phyloP scores from a whole-genome alignment of 2,888 invertebrate species.

The Spodoptera exigua region DNA sequence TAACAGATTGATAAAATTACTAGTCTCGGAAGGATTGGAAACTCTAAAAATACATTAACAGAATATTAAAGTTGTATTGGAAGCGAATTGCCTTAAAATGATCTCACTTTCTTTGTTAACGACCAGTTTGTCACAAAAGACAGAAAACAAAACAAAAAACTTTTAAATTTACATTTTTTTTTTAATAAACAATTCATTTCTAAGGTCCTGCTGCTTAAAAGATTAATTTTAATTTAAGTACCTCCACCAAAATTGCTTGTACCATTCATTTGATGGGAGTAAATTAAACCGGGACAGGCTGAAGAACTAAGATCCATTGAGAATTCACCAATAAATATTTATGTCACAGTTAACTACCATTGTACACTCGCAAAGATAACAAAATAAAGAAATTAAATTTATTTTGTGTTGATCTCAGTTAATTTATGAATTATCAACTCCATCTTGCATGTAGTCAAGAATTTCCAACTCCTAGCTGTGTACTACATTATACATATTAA shows the following conservation, averaged over 20 bases:
- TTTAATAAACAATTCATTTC: conserved; percentile 37
- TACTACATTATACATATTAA: conserved; percentile 1
- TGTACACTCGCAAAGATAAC: conserved; percentile 17
- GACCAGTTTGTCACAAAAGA: conserved; percentile 27
- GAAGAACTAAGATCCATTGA: conserved; percentile 44
- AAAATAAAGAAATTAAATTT: not conserved
- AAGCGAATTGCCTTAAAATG: not conserved
- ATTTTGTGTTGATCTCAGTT: no score
- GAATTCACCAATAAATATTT: conserved; percentile 48
- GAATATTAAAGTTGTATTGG: no score
- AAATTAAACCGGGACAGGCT: conserved; percentile 49
- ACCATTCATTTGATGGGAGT: conserved; percentile 46
- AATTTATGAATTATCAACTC: no score
- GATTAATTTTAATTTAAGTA: conserved; percentile 43
- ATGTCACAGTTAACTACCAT: conserved; percentile 31
- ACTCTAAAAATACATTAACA: no score
- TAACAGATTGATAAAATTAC: no score
- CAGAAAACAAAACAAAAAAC: conserved; percentile 24
- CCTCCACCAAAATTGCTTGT: conserved; percentile 40
- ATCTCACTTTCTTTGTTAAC: conserved; percentile 15
- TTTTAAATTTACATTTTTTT: conserved; percentile 34
- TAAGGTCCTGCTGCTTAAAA: conserved; percentile 23
- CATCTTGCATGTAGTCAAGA: no score
- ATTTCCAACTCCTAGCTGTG: no score
- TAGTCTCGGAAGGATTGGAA: no score